phyloP scores from a whole-genome alignment of 2,888 invertebrate genomes.

The Platycheirus albimanus region DNA sequence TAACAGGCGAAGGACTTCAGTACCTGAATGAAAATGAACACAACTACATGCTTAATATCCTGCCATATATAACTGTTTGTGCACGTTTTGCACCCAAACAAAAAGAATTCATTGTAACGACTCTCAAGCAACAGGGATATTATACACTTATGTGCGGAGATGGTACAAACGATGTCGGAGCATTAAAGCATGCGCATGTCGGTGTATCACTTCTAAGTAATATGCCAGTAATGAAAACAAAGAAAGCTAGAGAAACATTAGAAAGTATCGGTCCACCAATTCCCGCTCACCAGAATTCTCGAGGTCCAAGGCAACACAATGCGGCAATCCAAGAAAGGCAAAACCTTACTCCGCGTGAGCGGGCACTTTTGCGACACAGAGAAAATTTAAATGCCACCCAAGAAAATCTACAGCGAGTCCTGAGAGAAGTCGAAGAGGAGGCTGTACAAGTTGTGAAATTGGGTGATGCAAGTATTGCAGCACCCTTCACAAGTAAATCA shows the following conservation, averaged over 20 bases:
- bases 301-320: conserved; percentile 63
- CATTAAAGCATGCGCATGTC: conserved; percentile 98
- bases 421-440: conserved; percentile 95
- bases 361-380: conserved; percentile 79
- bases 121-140: conserved; percentile 92
- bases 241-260: conserved; percentile 75
- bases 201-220: conserved; percentile 95
- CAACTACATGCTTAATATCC: conserved; percentile 87
- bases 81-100: conserved; percentile 99
- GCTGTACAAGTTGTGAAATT: conserved; percentile 94
- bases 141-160: conserved; percentile 99
- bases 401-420: conserved; percentile 83
- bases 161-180: conserved; percentile 99
- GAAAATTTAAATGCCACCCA: conserved; percentile 80
- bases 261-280: conserved; percentile 27
- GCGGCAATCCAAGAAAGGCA: conserved; percentile 76
- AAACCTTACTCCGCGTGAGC: conserved; percentile 79
- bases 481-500: conserved; percentile 98
- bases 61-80: conserved; percentile 95
- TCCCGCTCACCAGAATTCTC: conserved; percentile 6
- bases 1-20: conserved; percentile 95
- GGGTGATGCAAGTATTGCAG: conserved; percentile 99
- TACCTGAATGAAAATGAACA: conserved; percentile 87
- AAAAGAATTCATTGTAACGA: conserved; percentile 97
- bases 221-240: conserved; percentile 85